Evolutionary conservation across 1,140 invertebrate species (phyloP), one percentile per base, ranked within the genome.

Genomic region (Eubasilissa regina): DNA sequence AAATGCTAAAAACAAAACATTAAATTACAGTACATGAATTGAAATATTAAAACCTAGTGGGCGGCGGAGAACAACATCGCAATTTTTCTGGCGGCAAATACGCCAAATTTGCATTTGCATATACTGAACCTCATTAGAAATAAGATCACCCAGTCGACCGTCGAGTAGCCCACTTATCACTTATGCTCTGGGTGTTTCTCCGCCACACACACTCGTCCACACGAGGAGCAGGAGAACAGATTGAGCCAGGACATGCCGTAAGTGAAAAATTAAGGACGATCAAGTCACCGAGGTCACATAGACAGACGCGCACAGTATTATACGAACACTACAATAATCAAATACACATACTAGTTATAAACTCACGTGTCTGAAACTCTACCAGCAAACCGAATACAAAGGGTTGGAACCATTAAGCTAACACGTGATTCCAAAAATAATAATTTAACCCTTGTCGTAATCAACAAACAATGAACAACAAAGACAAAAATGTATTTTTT

Each of bases 261-360:
- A 76, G 75, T 76, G 75, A 64, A 76, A 64, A 76, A 76, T 76
- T 76, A 76, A 76, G 75, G 75, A 64, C 73, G 17, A 60, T 66
- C 66, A 66, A 76, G 10, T 66, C 45, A 21, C 58, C 75, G 75
- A 76, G 75, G 75, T 76, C 75, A 66, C 56, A 21, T 51, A 75
- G 10, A 75, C 44, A 68, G 12, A 45, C 3, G 44, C 64, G 48
- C 58, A 56, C 11, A 56, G 53, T 15, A 56, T 35, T 35, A 35
- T 35, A 35, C 25, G n/a, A n/a, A 35, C 25, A 35, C 25, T 6
- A 56, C 0, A 1, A 19, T 15, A 56, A 10, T 56, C 53, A 15
- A 17, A 15, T 15, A 56, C 51, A 15, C n/a, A 9, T 15, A 9
- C 15, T 11, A 56, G 7, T n/a, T 19, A n/a, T 56, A 19, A 17